phyloP scores from a whole-genome alignment of 2,797 vertebrate genomes.

The Chelmon rostratus region DNA sequence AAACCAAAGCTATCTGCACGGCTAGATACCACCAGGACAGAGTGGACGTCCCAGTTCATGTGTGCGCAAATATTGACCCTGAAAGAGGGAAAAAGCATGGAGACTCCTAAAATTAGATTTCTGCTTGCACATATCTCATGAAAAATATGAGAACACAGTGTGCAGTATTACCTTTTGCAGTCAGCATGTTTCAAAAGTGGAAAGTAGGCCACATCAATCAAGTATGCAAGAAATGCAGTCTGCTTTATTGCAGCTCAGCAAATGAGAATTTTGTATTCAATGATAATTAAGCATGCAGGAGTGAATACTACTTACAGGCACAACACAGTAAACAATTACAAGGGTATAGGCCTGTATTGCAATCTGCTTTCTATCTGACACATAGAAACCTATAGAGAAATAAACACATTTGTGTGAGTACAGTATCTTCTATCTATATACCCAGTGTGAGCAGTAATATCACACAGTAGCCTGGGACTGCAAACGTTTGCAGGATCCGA shows the following conservation, averaged over 20 bases:
- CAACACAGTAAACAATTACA: neutral
- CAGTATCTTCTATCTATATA: neutral
- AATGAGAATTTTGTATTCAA: neutral
- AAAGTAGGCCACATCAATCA: slow-evolving; percentile 27
- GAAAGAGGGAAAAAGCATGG: neutral
- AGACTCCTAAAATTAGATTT: neutral
- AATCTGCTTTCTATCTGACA: neutral
- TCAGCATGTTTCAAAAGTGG: neutral
- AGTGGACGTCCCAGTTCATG: neutral
- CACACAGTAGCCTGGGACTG: slow-evolving; percentile 11
- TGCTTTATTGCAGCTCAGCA: neutral
- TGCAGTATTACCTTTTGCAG: neutral
- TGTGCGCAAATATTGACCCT: neutral
- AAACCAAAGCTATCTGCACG: neutral
- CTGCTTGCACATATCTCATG: neutral
- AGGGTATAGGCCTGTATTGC: neutral
- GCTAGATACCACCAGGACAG: neutral
- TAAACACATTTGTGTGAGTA: neutral
- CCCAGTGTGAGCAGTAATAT: slow-evolving; percentile 24
- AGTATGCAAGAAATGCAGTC: slow-evolving; percentile 3
- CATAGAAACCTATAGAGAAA: neutral
- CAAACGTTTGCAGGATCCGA: slow-evolving; percentile 37
- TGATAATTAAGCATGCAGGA: neutral
- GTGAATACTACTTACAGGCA: too few relatives aligned
- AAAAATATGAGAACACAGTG: neutral